These are phyloP conservation scores for Plutomurus gul DNA, from an alignment of 1,140 invertebrate genomes.

Conservation along the genomic window DNA sequence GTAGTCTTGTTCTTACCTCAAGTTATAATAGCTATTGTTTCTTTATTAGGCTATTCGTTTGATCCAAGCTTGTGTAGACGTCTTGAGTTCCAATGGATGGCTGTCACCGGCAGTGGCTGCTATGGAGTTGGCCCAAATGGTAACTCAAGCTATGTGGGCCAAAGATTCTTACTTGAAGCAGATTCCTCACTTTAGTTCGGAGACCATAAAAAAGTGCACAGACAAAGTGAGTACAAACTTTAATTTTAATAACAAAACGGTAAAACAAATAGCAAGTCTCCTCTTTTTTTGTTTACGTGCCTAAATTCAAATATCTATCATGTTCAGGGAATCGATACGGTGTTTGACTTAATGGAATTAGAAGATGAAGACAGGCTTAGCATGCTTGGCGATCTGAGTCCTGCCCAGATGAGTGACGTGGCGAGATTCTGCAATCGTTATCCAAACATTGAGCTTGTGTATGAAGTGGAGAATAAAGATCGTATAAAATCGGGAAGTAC, in stretches of 20 bases:
- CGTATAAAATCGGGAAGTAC: conserved; percentile 75
- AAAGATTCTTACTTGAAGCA: conserved; percentile 98
- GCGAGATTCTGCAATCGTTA: conserved; percentile 98
- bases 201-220: conserved; percentile 87
- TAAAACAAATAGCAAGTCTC: background rate
- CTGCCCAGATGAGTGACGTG: conserved; percentile 93
- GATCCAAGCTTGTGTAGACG: conserved; percentile 98
- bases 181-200: conserved; percentile 89
- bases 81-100: conserved; percentile 97
- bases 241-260: too few species aligned
- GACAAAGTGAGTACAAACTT: conserved; percentile 71
- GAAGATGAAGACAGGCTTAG: conserved; percentile 91
- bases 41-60: conserved; percentile 71
- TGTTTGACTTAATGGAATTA: conserved; percentile 98
- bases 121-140: conserved; percentile 99
- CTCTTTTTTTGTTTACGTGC: background rate
- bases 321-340: conserved; percentile 81
- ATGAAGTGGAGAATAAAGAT: conserved; percentile 86
- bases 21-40: background rate
- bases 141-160: conserved; percentile 99
- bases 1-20: background rate
- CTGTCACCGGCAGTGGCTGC: conserved; percentile 94
- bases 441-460: conserved; percentile 96
- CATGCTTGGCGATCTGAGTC: conserved; percentile 76
- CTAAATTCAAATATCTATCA: too few species aligned